Base-by-base conservation (phyloP, 2,113 vertebrate species). In the Alligator mississippiensis region DNA sequence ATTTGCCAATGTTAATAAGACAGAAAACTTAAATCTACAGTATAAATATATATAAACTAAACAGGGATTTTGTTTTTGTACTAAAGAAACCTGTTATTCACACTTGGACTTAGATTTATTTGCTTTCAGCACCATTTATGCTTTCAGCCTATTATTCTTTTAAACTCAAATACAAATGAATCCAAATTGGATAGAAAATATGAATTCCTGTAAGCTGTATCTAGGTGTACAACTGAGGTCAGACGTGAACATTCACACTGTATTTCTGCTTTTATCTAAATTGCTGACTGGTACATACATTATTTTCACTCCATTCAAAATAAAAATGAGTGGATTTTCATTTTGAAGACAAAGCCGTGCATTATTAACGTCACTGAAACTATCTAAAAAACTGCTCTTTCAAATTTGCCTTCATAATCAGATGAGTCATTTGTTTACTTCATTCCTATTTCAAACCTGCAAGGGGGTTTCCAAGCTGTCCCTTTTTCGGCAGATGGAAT, bases 401-500 rank as follows among this genome's bases (percentile, higher is more conserved):
- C 84, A 84, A 90, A 90, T 57, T 82, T 84, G 77, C 78, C 84
- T 91, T 95, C 76, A 77, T 70, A 84, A 93, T 61, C 74, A 95
- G 92, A 97, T 28, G 91, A 98, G 74, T 93, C 72, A 87, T 93
- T 94, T 90, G 74, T 90, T 95, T 86, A 92, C 94, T 94, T 94
- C 82, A 89, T 96, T 80, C 64, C 93, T 95, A 90, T 94, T 72
- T 90, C 90, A 77, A 28, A 90, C 80, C 90, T 92, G 57, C 2
- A 1, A 96, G 82, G 80, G 82, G 75, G 77, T 95, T 97, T 94
- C 96, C 58, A 91, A 92, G 85, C 95, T 95, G 94, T 96, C 93
- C 95, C 93, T 93, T 90, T 91, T 94, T 91, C 27, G 90, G 93
- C 96, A 97, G 96, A 98, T 97, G 95, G 96, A 95, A 94, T 84